Percentiles rank a stretch among this genome's conserved stretches.
phyloP scores from a whole-genome alignment of 2,888 invertebrate species.

The Orchestes rusci region DNA sequence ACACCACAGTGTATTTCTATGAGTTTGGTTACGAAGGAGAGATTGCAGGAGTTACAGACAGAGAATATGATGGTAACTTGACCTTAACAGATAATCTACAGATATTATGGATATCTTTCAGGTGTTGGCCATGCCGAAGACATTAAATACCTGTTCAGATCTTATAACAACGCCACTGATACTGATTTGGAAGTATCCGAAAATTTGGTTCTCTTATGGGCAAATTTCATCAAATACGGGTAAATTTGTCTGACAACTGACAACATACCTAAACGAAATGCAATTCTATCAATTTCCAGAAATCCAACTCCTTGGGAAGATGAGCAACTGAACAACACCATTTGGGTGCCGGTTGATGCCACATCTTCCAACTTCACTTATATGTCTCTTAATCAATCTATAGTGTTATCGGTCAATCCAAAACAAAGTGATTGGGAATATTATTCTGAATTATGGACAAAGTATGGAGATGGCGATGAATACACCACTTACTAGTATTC shows the following conservation, averaged over 20 bases:
- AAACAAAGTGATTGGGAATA: constrained; percentile 7
- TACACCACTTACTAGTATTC: constrained; percentile 1
- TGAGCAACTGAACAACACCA: not conserved
- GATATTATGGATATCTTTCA: constrained; percentile 4
- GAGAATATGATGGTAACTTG: constrained; percentile 6
- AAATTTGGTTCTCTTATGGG: constrained; percentile 3
- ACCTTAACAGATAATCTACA: too few relatives aligned
- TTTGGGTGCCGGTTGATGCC: constrained; percentile 4
- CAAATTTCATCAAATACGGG: constrained; percentile 8
- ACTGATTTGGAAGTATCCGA: too few relatives aligned
- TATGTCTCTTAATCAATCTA: constrained; percentile 6
- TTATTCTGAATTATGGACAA: not conserved
- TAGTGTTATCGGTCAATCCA: not conserved
- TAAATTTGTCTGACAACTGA: too few relatives aligned
- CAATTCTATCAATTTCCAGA: too few relatives aligned
- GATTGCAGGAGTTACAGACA: not conserved
- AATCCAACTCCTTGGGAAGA: constrained; percentile 7
- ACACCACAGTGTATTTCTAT: constrained; percentile 10
- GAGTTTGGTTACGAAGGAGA: constrained; percentile 10
- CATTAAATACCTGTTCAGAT: too few relatives aligned
- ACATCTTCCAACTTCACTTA: constrained; percentile 3
- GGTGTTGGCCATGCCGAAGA: constrained; percentile 9
- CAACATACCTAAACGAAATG: too few relatives aligned
- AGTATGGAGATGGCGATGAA: constrained; percentile 1
- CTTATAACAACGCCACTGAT: too few relatives aligned